Base-by-base conservation (phyloP, 2,797 vertebrate species). In the Ceyx erithaca region DNA sequence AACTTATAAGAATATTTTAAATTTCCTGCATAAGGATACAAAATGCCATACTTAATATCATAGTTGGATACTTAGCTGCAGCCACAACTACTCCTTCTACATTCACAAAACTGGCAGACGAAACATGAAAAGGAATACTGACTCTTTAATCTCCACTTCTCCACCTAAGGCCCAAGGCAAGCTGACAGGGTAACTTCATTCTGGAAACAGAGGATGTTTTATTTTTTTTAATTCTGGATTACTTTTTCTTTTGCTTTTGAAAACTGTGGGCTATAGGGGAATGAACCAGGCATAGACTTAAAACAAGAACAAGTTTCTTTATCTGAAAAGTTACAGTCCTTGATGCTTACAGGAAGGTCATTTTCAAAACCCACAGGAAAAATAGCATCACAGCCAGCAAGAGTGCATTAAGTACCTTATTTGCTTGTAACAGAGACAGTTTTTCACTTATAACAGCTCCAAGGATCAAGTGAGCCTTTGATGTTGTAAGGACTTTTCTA, bases 121-220 rank as follows among this genome's bases (percentile, higher is more conserved):
- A 98, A 98, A 98, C 98, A 98, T 98, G 98, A 98, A 98, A 98
- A 98, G 98, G 98, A 99, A 98, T 98, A 98, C 98, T 97, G 98
- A 94, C 98, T 98, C 98, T 99, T 98, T 99, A 98, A 99, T 99
- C 98, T 99, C 98, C 92, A 95, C 97, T 98, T 98, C 97, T 98
- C 97, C 97, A 98, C 98, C 98, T 98, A 97, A 98, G 97, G 98
- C 98, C 98, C 97, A 98, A 97, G 98, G 98, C 98, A 97, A 98
- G 97, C 98, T 98, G 98, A 98, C 97, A 98, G 98, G 96, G 97
- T 96, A 98, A 98, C 97, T 98, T 97, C 97, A 19, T 97, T 97
- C 97, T 98, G 97, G 97, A 98, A 98, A 97, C 95, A 97, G 96
- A 96, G 71, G 58, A 55, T 0, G 25, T 92, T 95, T 95, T 91